These are phyloP conservation scores for Microtus pennsylvanicus DNA, from an alignment of 2,113 vertebrate species.

Conservation along the genomic window DNA sequence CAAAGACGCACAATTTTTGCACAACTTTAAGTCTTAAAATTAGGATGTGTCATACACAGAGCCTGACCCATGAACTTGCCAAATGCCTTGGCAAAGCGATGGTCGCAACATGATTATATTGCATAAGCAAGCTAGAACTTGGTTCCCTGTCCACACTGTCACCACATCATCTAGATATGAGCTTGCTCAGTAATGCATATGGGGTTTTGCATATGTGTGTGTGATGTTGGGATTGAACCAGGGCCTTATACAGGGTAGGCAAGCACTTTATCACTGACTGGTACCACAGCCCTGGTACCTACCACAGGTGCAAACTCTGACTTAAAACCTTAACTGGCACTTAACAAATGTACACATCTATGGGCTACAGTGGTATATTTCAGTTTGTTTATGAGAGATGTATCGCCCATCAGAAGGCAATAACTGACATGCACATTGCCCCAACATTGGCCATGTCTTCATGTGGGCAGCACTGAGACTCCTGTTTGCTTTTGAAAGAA, in stretches of 20 bases:
- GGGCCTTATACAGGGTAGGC: not conserved
- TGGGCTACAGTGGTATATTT: not conserved
- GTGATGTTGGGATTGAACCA: not conserved
- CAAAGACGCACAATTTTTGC: not conserved
- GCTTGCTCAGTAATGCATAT: not conserved
- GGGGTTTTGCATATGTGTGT: not conserved
- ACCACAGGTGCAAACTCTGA: not conserved
- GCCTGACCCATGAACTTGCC: not conserved
- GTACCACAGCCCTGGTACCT: not conserved
- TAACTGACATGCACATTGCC: not conserved
- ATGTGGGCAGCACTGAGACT: not conserved
- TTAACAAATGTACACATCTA: not conserved
- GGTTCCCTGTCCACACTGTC: not conserved
- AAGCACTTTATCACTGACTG: not conserved
- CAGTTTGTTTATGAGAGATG: not conserved
- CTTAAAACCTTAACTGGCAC: not conserved
- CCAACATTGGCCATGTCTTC: not conserved
- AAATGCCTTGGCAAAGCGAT: not conserved
- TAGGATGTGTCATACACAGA: not conserved
- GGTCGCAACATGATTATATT: no score
- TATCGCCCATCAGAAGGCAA: not conserved
- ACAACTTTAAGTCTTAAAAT: conserved; percentile 11
- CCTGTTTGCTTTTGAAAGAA: not conserved
- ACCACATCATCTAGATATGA: not conserved
- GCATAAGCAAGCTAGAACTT: not conserved